phyloP scores from a whole-genome alignment of 1,140 invertebrate species.

The Teleogryllus occipitalis region DNA sequence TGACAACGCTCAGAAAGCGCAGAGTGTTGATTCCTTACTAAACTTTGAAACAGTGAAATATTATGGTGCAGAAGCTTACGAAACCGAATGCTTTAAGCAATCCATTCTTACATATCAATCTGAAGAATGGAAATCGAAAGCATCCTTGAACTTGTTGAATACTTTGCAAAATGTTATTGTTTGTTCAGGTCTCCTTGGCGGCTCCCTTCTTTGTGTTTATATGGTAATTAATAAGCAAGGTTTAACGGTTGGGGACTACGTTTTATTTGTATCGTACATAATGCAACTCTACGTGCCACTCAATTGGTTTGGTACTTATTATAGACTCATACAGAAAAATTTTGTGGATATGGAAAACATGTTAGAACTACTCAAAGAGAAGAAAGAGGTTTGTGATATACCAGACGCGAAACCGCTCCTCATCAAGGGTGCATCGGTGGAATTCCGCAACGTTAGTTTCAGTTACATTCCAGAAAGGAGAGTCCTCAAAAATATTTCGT shows the following conservation, averaged over 20 bases:
- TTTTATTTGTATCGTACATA: conserved; percentile 90
- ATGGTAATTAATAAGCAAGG: conserved; percentile 58
- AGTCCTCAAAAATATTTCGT: conserved; percentile 78
- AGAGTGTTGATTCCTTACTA: conserved; percentile 89
- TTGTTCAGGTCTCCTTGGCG: conserved; percentile 73
- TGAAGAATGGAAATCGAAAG: conserved; percentile 78
- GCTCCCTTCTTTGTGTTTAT: conserved; percentile 80
- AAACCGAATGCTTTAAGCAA: conserved; percentile 73
- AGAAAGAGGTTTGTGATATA: conserved; percentile 77
- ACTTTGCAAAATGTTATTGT: conserved; percentile 84
- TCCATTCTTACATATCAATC: conserved; percentile 74
- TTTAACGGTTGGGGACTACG: conserved; percentile 88
- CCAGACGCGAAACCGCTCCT: conserved; percentile 63
- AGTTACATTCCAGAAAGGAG: conserved; percentile 73
- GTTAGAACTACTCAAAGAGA: conserved; percentile 86
- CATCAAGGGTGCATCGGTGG: conserved; percentile 66
- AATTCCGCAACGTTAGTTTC: conserved; percentile 85
- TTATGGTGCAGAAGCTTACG: conserved; percentile 86
- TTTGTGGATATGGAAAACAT: conserved; percentile 99
- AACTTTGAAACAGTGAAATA: conserved; percentile 99
- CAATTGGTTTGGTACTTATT: conserved; percentile 97
- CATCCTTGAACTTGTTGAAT: conserved; percentile 83
- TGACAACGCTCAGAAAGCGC: conserved; percentile 81
- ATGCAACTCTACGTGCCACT: conserved; percentile 91
- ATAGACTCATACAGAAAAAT: conserved; percentile 92